Conservation (phyloP, 2,797 vertebrate species). For the Gallinago stenura region DNA sequence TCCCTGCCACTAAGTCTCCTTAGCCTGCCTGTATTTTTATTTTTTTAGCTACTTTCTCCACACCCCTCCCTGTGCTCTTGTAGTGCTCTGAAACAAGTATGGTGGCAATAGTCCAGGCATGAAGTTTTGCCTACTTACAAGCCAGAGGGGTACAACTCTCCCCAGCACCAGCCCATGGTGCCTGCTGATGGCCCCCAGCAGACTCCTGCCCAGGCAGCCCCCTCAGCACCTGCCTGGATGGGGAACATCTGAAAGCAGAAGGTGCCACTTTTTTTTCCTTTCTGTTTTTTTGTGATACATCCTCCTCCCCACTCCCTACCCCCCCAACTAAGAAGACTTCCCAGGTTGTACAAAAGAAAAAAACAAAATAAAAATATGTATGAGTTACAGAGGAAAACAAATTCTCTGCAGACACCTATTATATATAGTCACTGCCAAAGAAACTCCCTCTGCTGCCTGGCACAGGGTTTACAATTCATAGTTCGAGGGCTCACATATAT, state of each 20-base stretch:
- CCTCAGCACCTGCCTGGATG: neutral
- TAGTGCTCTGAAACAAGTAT: neutral
- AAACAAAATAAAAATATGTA: neutral
- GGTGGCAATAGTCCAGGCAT: neutral
- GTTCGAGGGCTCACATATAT: neutral
- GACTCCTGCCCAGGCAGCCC: neutral
- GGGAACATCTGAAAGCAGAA: neutral
- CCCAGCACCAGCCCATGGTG: accelerated
- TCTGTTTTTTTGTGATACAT: neutral
- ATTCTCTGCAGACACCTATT: neutral
- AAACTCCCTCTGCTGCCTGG: neutral
- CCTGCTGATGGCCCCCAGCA: accelerated
- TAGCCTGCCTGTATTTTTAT: neutral
- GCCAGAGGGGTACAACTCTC: neutral
- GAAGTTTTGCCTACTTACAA: neutral
- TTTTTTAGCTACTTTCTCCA: neutral
- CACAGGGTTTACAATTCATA: neutral
- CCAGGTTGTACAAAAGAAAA: neutral
- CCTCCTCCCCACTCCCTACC: no score
- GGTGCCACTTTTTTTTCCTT: neutral
- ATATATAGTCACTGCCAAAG: neutral
- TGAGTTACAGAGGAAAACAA: neutral
- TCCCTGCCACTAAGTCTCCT: neutral
- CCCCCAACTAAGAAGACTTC: neutral
- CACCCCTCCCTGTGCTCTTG: neutral